phyloP scores from a whole-genome alignment of 2,888 invertebrate species.

The Acronicta aceris region DNA sequence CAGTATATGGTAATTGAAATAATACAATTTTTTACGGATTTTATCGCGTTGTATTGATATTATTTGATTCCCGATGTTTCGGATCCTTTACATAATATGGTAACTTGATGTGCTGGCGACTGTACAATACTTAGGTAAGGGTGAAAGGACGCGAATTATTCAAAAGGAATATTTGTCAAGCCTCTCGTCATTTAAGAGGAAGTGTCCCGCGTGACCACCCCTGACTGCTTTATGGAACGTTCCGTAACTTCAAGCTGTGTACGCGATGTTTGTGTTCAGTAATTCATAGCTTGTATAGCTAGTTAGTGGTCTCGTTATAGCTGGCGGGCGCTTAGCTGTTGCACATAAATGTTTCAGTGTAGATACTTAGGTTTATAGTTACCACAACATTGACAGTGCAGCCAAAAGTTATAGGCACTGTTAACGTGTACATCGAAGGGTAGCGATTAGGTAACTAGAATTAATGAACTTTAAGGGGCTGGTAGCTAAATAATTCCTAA shows the following conservation, averaged over 20 bases:
- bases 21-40: no score
- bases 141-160: slow-evolving; percentile 3
- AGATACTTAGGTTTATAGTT: background rate
- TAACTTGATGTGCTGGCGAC: no score
- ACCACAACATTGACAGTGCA: background rate
- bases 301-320: slow-evolving; percentile 16
- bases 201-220: background rate
- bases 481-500: no score
- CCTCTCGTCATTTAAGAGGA: background rate
- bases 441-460: no score
- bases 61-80: no score
- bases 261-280: slow-evolving; percentile 10
- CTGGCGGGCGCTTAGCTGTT: background rate
- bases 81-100: no score
- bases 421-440: no score
- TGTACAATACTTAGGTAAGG: no score
- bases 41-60: no score
- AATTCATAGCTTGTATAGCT: slow-evolving; percentile 13
- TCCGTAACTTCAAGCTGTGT: slow-evolving; percentile 54
- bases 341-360: background rate
- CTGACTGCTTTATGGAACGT: background rate
- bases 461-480: no score
- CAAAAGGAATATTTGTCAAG: slow-evolving; percentile 10
- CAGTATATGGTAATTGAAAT: no score
- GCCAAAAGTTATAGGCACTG: no score